Base-by-base conservation (phyloP, 2,888 invertebrate species). In the Cephus spinipes region DNA sequence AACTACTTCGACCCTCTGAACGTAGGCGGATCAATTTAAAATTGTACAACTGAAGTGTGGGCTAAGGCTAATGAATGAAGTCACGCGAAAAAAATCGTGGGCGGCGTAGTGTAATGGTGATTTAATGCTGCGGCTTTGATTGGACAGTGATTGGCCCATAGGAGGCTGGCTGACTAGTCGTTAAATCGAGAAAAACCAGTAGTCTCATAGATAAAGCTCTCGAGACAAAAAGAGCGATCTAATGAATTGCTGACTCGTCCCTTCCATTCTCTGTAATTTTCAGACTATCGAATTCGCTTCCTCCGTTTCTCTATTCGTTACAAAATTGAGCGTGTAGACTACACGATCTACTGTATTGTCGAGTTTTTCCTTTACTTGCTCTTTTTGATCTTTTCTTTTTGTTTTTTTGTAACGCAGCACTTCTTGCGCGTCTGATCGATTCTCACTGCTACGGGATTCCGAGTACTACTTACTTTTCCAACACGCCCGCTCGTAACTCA, bases 211-310 rank as follows among this genome's bases (percentile, higher is more conserved):
- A 73, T n/a, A 79, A 68, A 77, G 32, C 35, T 55, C 40, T 73
- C 40, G 36, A 68, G 40, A 15, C 12, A 76, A 40, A 74, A 79
- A 79, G 36, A 76, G 55, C 80, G 75, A 76, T 77, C 76, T 77
- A 75, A 79, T 77, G 81, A 85, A 82, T 85, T 79, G 84, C 84
- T 85, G 85, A 84, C 74, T 84, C 79, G 76, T 77, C 75, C 77
- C 73, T 76, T 79, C 81, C 74, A 82, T 84, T 86, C 76, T 81
- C 75, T 76, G 83, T 84, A 82, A 86, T 85, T 85, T 85, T 82
- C 80, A 73, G 79, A 82, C 84, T 82, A 82, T 85, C 81, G 75
- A 83, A 82, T 79, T 12, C 6, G 30, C 15, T 76, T 79, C 79
- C 74, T 30, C 35, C 69, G 68, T 76, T 83, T 77, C 71, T 81